Percentiles rank a stretch among this genome's conserved stretches.
Conservation (phyloP, 2,888 invertebrate genomes). For the Drosophila lutescens region DNA sequence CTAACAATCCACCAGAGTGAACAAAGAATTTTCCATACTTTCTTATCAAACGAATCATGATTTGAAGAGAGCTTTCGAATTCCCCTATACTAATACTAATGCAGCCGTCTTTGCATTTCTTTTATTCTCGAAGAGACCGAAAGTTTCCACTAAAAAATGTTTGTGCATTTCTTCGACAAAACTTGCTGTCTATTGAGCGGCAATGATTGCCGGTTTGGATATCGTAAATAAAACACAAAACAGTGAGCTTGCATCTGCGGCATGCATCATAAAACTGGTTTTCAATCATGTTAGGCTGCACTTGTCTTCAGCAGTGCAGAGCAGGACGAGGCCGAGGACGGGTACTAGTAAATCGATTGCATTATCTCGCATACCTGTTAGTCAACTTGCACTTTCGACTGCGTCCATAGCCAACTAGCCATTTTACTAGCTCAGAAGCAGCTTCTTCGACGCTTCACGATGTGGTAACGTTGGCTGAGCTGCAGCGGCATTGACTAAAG, state of each 20-base stretch:
- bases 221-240: conserved; percentile 36
- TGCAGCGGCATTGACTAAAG: conserved; percentile 47
- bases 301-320: conserved; percentile 44
- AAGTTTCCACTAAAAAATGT: conserved; percentile 44
- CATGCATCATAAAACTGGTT: conserved; percentile 63
- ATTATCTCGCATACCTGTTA: conserved; percentile 57
- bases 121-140: conserved; percentile 21
- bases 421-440: conserved; percentile 26
- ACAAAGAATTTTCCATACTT: neutral
- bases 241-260: conserved; percentile 18
- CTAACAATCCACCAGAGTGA: neutral
- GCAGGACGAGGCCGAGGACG: conserved; percentile 12
- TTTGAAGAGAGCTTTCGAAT: neutral
- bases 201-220: conserved; percentile 33
- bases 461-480: conserved; percentile 30
- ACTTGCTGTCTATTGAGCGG: conserved; percentile 24
- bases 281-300: conserved; percentile 54
- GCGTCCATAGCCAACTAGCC: conserved; percentile 18
- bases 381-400: conserved; percentile 71
- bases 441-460: conserved; percentile 23
- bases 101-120: neutral
- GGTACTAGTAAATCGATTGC: conserved; percentile 68
- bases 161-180: conserved; percentile 49
- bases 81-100: neutral
- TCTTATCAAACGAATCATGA: neutral